Base-by-base conservation (phyloP, 2,113 vertebrate species). In the Sialia sialis region DNA sequence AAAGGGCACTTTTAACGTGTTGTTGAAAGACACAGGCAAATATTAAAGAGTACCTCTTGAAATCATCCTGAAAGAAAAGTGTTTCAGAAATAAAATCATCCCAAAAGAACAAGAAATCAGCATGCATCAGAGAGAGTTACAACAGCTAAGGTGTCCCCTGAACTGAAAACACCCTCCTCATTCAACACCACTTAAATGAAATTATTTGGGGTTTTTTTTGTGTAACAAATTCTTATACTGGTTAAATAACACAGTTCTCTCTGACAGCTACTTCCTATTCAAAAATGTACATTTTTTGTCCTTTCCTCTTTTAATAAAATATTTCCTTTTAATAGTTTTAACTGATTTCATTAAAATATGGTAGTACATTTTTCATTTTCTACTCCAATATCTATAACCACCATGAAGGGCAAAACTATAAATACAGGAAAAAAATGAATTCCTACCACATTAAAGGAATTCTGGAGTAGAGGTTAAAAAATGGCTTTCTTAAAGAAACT, bases 321-420 rank as follows among this genome's bases (percentile, higher is more conserved):
- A 84, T 36, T 91, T 87, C 55, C 30, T 93, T 95, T 74, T 69
- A 89, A 68, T 23, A 82, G 58, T 82, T 92, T 92, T 72, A 89
- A 95, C 38, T 79, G 58, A 89, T 94, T 94, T 84, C 27, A 83
- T 94, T 87, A 91, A 94, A 96, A 89, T 69, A 20, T 23, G 52
- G 18, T 22, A 89, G 39, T 13, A 80, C 48, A 41, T 67, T 89
- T 84, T 86, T 93, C 48, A 66, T 75, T 87, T 82, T 87, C 23
- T 84, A 67, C 49, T 92, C 16, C 76, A 85, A 22, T 51, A 76
- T 20, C 67, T 69, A 59, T 36, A 51, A 87, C 69, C 30, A 66
- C 34, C n/a, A 29, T 17, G 17, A 95, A 94, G 46, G 59, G 74
- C n/a, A 93, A 87, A 91, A 89, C 73, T 70, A 85, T 51, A 73